Evolutionary conservation across 2,888 invertebrate genomes (phyloP), one percentile per base, ranked within the genome.

Genomic region (Eumerus sabulonum): DNA sequence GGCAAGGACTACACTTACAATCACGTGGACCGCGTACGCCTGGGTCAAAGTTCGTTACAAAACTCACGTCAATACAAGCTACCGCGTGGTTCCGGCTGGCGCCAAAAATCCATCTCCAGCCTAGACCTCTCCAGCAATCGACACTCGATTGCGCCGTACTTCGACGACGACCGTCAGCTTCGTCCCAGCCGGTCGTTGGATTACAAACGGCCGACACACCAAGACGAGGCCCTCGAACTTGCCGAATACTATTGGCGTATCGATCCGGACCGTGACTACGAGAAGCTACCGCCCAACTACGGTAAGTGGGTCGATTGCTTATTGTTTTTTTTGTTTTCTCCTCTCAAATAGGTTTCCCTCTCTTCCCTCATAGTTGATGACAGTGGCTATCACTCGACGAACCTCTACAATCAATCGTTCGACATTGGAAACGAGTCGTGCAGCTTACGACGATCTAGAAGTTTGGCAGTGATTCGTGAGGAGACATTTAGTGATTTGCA

Each of bases 401-500:
- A 83, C 67, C 82, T 84, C 48, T 83, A 82, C 74, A 82, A 74
- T 59, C 76, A 82, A 47, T 82, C 82, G 67, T 85, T 86, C 73
- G 88, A 88, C 77, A 85, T 88, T 83, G 86, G 85, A 83, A 87
- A 84, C 84, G 87, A 88, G 71, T 86, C 88, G 85, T 89, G 89
- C 83, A 92, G 92, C 86, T 90, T 94, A 85, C 90, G 94, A 44
- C 89, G 92, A 76, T 94, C 94, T 85, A 91, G 93, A 84, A 94
- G 94, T 85, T 91, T 94, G 85, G 94, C 94, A 81, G 93, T 94
- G 76, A 93, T 94, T 86, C 91, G 94, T 86, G 95, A 95, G 87
- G 94, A 94, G 88, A 92, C 94, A 48, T 93, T 92, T 88, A 92
- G 92, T 84, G 93, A 92, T 85, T 91, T 93, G 84, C 92, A 93